Evolutionary conservation across 2,113 vertebrate genomes (phyloP).

Genomic region (Mellivora capensis): DNA sequence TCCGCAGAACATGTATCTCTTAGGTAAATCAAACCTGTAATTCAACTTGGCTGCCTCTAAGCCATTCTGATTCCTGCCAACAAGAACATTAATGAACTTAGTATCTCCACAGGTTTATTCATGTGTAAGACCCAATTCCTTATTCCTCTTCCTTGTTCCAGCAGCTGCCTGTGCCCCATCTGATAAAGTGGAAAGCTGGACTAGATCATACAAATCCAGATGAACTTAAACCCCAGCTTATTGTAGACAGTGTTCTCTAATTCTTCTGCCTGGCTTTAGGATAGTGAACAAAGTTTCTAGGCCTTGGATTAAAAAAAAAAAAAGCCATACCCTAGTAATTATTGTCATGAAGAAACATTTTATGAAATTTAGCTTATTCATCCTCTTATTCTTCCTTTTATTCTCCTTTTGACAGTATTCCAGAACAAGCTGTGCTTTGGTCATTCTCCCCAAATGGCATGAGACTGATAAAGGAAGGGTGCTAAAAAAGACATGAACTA

Average conservation of each 20-base stretch:
- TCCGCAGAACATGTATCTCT: slow-evolving; percentile 49
- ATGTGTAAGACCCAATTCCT: background rate
- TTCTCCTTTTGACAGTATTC: slow-evolving; percentile 32
- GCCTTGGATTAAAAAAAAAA: background rate
- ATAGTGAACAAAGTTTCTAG: background rate
- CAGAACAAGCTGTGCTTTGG: background rate
- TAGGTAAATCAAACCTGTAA: slow-evolving; percentile 67
- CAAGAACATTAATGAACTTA: slow-evolving; percentile 59
- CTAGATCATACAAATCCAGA: background rate
- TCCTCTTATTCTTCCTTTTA: background rate
- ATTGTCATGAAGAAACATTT: background rate
- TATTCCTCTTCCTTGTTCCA: slow-evolving; percentile 7
- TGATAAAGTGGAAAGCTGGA: background rate
- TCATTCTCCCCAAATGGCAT: background rate
- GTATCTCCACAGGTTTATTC: slow-evolving; percentile 48
- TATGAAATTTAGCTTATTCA: background rate
- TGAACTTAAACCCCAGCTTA: background rate
- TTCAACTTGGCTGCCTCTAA: slow-evolving; percentile 60
- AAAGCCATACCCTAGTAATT: background rate
- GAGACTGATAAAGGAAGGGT: background rate
- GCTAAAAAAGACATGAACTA: slow-evolving; percentile 2
- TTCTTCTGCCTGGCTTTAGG: background rate
- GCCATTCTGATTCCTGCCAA: slow-evolving; percentile 62
- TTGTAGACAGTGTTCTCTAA: background rate
- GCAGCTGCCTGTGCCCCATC: background rate